These are phyloP conservation scores for Eilema caniola DNA, from an alignment of 2,888 invertebrate genomes.

Conservation along the genomic window DNA sequence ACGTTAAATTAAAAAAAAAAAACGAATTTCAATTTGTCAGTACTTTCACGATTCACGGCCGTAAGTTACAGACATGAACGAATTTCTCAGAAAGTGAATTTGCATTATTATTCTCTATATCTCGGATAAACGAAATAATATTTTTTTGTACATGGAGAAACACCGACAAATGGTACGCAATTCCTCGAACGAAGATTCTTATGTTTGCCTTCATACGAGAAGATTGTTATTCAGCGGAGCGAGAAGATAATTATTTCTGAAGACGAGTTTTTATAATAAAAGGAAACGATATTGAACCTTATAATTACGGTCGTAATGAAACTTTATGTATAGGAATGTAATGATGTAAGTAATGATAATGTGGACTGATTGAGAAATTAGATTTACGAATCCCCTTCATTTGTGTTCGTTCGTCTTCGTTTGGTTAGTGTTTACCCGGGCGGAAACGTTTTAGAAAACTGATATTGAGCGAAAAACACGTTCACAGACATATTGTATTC, in stretches of 20 bases:
- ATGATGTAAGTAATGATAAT: not conserved
- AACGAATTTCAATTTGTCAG: no score
- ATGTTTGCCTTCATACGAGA: slow-evolving; percentile 28
- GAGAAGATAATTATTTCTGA: slow-evolving; percentile 41
- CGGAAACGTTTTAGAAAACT: no score
- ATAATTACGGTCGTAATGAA: slow-evolving; percentile 12
- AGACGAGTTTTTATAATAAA: slow-evolving; percentile 29
- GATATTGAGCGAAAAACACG: no score
- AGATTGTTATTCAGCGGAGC: slow-evolving; percentile 39
- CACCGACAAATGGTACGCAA: not conserved
- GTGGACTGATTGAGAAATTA: not conserved
- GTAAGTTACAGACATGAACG: not conserved
- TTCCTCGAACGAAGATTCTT: not conserved
- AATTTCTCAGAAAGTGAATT: not conserved
- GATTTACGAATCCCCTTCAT: no score
- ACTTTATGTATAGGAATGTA: slow-evolving; percentile 1
- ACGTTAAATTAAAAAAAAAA: no score
- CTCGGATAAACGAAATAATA: not conserved
- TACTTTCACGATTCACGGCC: not conserved
- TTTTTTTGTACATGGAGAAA: slow-evolving; percentile 6
- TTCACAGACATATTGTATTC: no score
- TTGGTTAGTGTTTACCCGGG: no score
- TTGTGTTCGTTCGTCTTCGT: no score
- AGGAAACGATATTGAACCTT: slow-evolving; percentile 23
- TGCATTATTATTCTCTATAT: not conserved